These are phyloP conservation scores for Epinephelus awoara DNA, from an alignment of 2,797 vertebrate genomes.

Conservation along the genomic window DNA sequence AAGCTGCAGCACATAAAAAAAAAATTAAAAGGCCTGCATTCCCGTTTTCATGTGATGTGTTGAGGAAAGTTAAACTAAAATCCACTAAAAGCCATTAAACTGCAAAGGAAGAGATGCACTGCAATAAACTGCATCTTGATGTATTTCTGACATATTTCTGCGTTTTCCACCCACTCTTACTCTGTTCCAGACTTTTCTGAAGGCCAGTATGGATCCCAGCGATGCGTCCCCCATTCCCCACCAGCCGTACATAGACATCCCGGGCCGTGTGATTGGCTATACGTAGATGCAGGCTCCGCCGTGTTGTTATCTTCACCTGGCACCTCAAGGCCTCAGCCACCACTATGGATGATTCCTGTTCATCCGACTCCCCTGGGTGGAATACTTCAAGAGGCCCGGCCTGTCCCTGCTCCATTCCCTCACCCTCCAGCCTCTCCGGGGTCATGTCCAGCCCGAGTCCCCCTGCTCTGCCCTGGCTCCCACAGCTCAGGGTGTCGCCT, in stretches of 20 bases:
- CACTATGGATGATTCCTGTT: conserved; percentile 47
- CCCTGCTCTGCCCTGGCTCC: conserved; percentile 29
- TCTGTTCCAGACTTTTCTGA: conserved; percentile 69
- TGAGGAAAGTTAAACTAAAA: not conserved
- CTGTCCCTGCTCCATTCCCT: conserved; percentile 40
- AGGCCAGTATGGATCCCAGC: conserved; percentile 77
- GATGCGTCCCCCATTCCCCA: conserved; percentile 90
- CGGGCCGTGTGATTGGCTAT: conserved; percentile 94
- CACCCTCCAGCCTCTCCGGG: conserved; percentile 34
- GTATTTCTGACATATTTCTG: conserved; percentile 6
- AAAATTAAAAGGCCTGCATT: not conserved
- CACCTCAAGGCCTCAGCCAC: conserved; percentile 90
- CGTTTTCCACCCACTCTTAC: conserved; percentile 61
- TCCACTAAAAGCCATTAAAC: not conserved
- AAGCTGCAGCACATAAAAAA: not conserved
- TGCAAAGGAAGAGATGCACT: not conserved
- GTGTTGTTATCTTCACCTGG: conserved; percentile 95
- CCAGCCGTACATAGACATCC: conserved; percentile 92
- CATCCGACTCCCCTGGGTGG: conserved; percentile 59
- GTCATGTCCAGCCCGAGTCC: conserved; percentile 38
- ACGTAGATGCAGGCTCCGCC: conserved; percentile 90
- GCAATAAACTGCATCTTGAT: not conserved
- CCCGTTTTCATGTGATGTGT: not conserved
- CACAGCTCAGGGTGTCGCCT: conserved; percentile 17
- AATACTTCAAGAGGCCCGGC: conserved; percentile 68